Evolutionary conservation across 2,888 invertebrate species (phyloP).

Genomic region (Eulithis prunata): DNA sequence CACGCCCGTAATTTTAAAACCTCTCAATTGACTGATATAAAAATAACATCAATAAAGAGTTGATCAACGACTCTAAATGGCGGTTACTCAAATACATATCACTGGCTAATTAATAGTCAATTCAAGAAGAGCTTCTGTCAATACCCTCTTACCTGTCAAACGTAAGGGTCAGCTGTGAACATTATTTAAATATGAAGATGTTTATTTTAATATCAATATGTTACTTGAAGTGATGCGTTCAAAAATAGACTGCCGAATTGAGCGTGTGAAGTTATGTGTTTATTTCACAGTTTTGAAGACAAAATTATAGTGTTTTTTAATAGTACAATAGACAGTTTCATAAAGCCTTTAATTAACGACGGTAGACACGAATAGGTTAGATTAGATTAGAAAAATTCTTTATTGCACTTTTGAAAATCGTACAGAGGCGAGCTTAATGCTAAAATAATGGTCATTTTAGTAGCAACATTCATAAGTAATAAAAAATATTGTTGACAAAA

Average conservation of each 20-base stretch:
- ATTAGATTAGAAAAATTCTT: too few species aligned
- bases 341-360: too few species aligned
- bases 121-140: conserved; percentile 19
- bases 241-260: conserved; percentile 30
- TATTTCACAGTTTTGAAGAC: conserved; percentile 1
- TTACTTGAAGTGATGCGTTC: conserved; percentile 8
- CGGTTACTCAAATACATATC: not conserved
- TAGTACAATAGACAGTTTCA: too few species aligned
- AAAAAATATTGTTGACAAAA: too few species aligned
- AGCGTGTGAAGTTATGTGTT: conserved; percentile 25
- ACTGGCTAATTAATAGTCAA: conserved; percentile 15
- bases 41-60: not conserved
- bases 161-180: conserved; percentile 15
- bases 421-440: too few species aligned
- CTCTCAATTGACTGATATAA: not conserved
- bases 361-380: too few species aligned
- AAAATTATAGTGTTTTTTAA: too few species aligned
- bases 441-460: too few species aligned
- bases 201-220: conserved; percentile 33
- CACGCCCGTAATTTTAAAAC: not conserved
- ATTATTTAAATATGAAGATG: conserved; percentile 20
- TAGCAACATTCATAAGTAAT: too few species aligned
- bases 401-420: too few species aligned
- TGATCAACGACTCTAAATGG: not conserved
- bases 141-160: conserved; percentile 18